Percentiles rank a stretch among this genome's conserved stretches.
Conservation (phyloP, 2,113 vertebrate genomes). For the Oostethus manadensis region DNA sequence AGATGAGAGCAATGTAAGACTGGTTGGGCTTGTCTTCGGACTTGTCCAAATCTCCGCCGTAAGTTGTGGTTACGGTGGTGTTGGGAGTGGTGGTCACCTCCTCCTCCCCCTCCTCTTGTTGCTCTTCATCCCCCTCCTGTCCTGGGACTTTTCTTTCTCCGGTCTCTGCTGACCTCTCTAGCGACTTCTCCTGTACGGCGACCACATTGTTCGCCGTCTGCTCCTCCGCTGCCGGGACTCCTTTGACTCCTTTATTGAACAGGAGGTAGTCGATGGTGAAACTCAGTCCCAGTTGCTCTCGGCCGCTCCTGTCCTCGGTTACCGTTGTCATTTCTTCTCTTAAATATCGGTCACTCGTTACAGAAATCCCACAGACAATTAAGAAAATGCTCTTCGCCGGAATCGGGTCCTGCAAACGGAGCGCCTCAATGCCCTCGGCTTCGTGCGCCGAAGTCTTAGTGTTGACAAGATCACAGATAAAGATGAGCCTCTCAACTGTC, state of each 20-base stretch:
- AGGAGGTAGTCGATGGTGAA: conserved; percentile 80
- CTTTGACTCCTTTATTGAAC: conserved; percentile 60
- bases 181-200: conserved; percentile 16
- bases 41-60: conserved; percentile 10
- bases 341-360: conserved; percentile 43
- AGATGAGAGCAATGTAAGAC: conserved; percentile 82
- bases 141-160: conserved; percentile 29
- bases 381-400: conserved; percentile 6
- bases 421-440: conserved; percentile 7
- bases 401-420: conserved; percentile 16
- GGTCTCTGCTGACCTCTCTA: conserved; percentile 9
- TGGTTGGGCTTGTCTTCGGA: conserved; percentile 72
- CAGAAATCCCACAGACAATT: conserved; percentile 19
- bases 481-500: conserved; percentile 66
- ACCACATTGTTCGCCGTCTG: conserved; percentile 32
- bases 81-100: conserved; percentile 28
- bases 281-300: conserved; percentile 57
- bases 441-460: conserved; percentile 35
- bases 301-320: conserved; percentile 48
- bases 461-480: conserved; percentile 63
- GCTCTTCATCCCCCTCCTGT: conserved; percentile 37
- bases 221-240: conserved; percentile 31
- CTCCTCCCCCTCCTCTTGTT: conserved; percentile 41
- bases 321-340: conserved; percentile 46
- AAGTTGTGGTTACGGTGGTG: conserved; percentile 23